Evolutionary conservation across 2,797 vertebrate genomes (phyloP).

Genomic region (Melopsittacus undulatus): DNA sequence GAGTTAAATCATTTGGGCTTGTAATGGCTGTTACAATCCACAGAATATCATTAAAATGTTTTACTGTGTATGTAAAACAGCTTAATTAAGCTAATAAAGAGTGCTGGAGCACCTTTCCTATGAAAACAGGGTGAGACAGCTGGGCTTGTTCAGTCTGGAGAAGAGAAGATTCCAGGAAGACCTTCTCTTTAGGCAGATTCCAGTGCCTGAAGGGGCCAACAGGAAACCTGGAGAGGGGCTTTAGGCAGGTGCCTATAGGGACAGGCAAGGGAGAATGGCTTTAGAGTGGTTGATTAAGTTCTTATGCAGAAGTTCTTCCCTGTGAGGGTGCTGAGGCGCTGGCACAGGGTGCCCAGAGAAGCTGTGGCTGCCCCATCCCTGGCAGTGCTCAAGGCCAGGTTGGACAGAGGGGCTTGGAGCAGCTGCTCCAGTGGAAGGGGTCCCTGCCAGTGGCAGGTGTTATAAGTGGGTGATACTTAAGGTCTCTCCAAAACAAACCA

Average conservation of each 20-base stretch:
- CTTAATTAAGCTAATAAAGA: conserved; percentile 13
- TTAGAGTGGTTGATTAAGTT: neutral
- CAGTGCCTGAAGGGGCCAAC: neutral
- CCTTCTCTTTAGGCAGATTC: neutral
- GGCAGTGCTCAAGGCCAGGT: neutral
- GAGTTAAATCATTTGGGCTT: conserved; percentile 31
- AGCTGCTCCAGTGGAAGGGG: neutral
- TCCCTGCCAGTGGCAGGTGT: neutral
- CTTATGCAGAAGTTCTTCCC: neutral
- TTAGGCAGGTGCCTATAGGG: neutral
- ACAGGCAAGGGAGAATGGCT: neutral
- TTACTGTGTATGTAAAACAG: conserved; percentile 7
- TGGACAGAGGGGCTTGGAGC: neutral
- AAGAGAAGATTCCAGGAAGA: neutral
- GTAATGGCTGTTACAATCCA: conserved; percentile 36
- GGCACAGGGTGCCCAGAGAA: neutral
- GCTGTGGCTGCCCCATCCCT: too few species aligned
- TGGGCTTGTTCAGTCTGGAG: neutral
- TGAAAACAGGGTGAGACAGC: neutral
- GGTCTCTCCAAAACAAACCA: neutral
- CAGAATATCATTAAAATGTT: conserved; percentile 38
- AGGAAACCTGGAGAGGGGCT: neutral
- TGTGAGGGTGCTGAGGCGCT: neutral
- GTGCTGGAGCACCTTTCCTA: neutral
- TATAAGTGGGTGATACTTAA: neutral